Percentiles rank a stretch among this genome's conserved stretches.
Evolutionary conservation across 2,113 vertebrate genomes (phyloP).

Genomic region (Tautogolabrus adspersus): DNA sequence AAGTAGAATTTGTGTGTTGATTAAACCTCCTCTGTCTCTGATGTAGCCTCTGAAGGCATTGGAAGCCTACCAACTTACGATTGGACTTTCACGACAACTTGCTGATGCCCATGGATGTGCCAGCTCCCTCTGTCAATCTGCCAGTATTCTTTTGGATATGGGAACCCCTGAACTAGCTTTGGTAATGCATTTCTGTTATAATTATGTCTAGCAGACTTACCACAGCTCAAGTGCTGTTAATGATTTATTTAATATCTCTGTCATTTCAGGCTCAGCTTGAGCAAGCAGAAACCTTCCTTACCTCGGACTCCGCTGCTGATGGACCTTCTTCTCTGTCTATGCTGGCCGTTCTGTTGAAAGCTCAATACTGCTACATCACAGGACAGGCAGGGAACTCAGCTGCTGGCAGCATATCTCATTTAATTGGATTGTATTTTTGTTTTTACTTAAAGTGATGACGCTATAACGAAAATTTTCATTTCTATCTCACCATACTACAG

Average conservation of each 20-base stretch:
- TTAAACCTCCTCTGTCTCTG: not conserved
- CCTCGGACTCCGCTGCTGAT: constrained; percentile 56
- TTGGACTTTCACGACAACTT: constrained; percentile 67
- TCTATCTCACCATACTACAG: constrained; percentile 69
- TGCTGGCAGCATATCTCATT: too few species aligned
- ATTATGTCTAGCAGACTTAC: not conserved
- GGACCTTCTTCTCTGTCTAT: constrained; percentile 77
- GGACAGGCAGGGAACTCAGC: constrained; percentile 75
- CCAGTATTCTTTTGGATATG: constrained; percentile 86
- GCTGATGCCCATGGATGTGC: constrained; percentile 78
- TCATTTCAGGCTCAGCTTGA: constrained; percentile 77
- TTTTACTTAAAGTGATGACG: not conserved
- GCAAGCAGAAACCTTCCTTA: constrained; percentile 80
- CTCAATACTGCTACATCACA: constrained; percentile 81
- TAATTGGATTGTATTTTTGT: not conserved
- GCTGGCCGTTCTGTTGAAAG: constrained; percentile 81
- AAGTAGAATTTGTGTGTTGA: too few species aligned
- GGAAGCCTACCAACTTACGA: constrained; percentile 84
- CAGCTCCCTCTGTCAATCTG: constrained; percentile 82
- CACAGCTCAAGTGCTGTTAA: not conserved
- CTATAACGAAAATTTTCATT: not conserved
- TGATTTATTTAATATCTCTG: not conserved
- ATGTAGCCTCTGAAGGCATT: constrained; percentile 88
- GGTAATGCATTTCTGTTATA: constrained; percentile 72
- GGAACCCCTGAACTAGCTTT: constrained; percentile 85